phyloP scores from a whole-genome alignment of 2,888 invertebrate genomes.

The Pristionchus entomophagus region DNA sequence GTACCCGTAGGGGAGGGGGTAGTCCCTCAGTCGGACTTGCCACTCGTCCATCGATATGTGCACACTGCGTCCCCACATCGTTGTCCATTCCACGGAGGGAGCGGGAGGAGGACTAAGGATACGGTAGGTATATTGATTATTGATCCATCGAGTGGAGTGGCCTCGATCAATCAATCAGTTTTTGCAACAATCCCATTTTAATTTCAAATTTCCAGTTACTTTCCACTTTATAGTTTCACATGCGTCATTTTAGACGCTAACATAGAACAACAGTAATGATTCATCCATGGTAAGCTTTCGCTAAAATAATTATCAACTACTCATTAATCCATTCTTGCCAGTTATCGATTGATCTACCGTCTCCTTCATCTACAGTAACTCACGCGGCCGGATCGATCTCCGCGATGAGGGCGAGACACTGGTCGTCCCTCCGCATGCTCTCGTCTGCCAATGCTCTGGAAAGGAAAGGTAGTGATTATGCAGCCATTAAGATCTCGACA shows the following conservation, averaged over 20 bases:
- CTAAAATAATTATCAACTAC: neutral
- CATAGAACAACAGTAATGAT: neutral
- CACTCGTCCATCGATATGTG: constrained; percentile 88
- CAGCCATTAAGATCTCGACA: neutral
- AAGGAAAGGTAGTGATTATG: constrained; percentile 77
- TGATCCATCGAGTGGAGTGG: no score
- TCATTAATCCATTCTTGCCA: neutral
- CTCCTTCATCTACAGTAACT: constrained; percentile 25
- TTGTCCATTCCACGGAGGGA: constrained; percentile 75
- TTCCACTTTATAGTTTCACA: no score
- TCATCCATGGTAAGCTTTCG: neutral
- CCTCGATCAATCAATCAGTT: no score
- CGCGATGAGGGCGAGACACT: constrained; percentile 84
- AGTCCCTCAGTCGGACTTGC: constrained; percentile 92
- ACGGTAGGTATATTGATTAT: neutral
- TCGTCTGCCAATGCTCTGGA: constrained; percentile 88
- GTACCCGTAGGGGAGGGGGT: constrained; percentile 87
- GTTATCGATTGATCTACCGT: neutral
- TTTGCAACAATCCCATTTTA: no score
- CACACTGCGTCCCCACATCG: constrained; percentile 92
- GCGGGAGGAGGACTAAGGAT: constrained; percentile 41
- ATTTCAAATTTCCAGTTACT: no score
- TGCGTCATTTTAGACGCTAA: neutral
- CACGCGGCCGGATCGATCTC: constrained; percentile 88
- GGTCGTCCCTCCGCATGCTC: constrained; percentile 87